Evolutionary conservation across 2,888 invertebrate species (phyloP).

Genomic region (Scrobipalpa costella): DNA sequence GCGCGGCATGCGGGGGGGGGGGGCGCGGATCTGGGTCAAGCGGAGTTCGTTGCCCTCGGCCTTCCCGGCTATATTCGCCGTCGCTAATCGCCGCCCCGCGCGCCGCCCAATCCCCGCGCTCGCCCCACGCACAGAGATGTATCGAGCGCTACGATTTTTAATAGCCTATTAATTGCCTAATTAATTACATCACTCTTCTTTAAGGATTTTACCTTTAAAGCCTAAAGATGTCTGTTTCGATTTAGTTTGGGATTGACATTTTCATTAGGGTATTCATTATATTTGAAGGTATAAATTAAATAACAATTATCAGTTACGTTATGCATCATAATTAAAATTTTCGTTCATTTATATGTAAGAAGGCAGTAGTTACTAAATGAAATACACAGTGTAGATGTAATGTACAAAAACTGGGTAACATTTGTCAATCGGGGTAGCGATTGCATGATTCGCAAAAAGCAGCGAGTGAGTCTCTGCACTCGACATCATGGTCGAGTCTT

Average conservation of each 20-base stretch:
- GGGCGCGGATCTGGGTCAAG: conserved; percentile 74
- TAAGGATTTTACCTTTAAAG: background rate
- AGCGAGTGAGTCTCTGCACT: conserved; percentile 55
- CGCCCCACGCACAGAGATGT: conserved; percentile 44
- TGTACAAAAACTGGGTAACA: conserved; percentile 26
- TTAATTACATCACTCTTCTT: background rate
- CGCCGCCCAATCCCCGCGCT: conserved; percentile 41
- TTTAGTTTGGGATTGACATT: background rate
- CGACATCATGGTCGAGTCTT: conserved; percentile 68
- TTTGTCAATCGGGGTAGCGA: conserved; percentile 50
- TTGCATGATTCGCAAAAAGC: conserved; percentile 64
- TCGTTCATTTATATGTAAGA: background rate
- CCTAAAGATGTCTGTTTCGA: background rate
- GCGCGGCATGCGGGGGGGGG: conserved; percentile 42
- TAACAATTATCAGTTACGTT: too few relatives aligned
- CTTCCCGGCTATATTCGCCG: conserved; percentile 79
- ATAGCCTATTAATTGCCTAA: conserved; percentile 29
- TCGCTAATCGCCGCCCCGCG: conserved; percentile 67
- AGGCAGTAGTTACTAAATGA: background rate
- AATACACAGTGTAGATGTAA: background rate
- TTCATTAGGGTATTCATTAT: background rate
- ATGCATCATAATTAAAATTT: too few relatives aligned
- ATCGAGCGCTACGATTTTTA: conserved; percentile 29
- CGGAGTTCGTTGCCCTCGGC: conserved; percentile 81
- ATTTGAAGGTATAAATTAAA: too few relatives aligned